Evolutionary conservation across 2,888 invertebrate genomes (phyloP), one percentile per base, ranked within the genome.

Genomic region (Petrophora chlorosata): DNA sequence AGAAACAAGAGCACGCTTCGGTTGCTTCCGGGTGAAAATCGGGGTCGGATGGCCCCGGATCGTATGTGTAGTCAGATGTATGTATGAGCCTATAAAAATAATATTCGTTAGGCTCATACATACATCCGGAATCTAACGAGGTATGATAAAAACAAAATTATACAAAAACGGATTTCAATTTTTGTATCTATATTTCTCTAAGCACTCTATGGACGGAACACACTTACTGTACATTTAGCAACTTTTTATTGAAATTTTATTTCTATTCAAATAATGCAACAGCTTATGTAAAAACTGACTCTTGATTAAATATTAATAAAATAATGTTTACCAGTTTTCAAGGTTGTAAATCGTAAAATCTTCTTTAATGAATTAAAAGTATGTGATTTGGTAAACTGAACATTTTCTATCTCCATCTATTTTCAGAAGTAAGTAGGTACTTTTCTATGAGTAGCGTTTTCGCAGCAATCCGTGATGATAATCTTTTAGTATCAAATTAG

Each of bases 381-480:
- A 59, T 41, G 43, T 62, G 55, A 65, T 54, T 61, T 86, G 85
- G 67, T 63, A 65, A 75, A 73, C 84, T 85, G 86, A 86, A 88
- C 87, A 87, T 86, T 84, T 91, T 91, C 91, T 91, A 91, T 92
- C 92, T 92, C 92, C 92, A 92, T 92, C 92, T 92, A 92, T 92
- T 92, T 92, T 93, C 93, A 93, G 93, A 92, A 90, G 87, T 91
- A 92, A 92, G 93, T 91, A 92, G 92, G 93, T 92, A 93, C 92
- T 93, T 92, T 90, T 90, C 79, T 86, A 82, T 77, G 90, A 85
- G 88, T 90, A 89, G 90, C 90, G 90, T 90, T 90, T 91, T 91
- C 87, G 92, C 92, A 92, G 92, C 92, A 85, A 91, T 90, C 90
- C 91, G 92, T 91, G 92, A 92, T 92, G 91, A 85, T 92, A 91